Evolutionary conservation across 2,888 invertebrate genomes (phyloP).

Genomic region (Tridacna gigas): DNA sequence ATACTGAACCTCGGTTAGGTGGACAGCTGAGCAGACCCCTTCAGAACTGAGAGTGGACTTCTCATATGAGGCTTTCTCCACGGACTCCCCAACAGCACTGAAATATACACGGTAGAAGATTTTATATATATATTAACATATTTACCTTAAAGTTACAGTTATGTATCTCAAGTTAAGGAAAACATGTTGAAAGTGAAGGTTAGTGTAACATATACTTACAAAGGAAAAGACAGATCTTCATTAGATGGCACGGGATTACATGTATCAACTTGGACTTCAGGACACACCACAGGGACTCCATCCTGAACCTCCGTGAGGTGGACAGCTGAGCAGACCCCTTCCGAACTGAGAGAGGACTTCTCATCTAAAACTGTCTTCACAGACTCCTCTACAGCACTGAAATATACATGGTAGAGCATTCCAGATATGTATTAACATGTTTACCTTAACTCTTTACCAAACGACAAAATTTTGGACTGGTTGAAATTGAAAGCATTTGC

Average conservation of each 20-base stretch:
- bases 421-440: no score
- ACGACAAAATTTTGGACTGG: no score
- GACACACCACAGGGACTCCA: constrained; percentile 5
- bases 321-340: background rate
- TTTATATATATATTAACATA: no score
- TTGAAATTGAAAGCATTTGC: no score
- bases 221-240: background rate
- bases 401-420: background rate
- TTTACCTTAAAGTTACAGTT: no score
- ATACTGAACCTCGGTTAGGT: background rate
- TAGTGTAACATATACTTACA: background rate
- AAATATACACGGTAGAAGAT: constrained; percentile 6
- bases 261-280: background rate
- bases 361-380: background rate
- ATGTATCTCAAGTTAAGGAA: constrained; percentile 4
- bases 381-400: background rate
- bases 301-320: background rate
- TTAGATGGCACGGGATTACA: constrained; percentile 14
- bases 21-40: background rate
- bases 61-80: background rate
- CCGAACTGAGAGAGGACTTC: background rate
- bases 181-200: background rate
- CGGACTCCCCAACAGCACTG: constrained; percentile 15
- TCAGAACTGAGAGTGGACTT: background rate
- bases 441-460: no score